Evolutionary conservation across 2,797 vertebrate species (phyloP), one percentile per base, ranked within the genome.

Genomic region (Simalia tracyae): DNA sequence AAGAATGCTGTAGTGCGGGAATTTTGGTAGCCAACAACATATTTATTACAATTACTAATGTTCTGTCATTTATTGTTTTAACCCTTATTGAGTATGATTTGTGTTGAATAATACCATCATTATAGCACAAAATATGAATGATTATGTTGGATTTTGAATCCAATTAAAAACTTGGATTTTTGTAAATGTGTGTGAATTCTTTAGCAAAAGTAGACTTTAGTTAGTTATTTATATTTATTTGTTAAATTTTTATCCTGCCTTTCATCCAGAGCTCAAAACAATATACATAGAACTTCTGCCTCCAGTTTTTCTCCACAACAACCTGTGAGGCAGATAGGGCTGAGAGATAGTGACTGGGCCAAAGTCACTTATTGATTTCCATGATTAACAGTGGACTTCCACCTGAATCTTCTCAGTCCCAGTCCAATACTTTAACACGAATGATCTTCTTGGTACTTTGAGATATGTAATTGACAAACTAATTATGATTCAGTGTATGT

Each of bases 11-110:
- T 86, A 68, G 3, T 76, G n/a, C 59, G 66, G 86, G 81, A 87
- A 86, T 92, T 93, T 36, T 31, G 36, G 85, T 56, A 54, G 22
- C 86, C n/a, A 92, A 4, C 2, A 8, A 17, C 89, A 10, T 90
- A 93, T 95, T 93, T 94, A 56, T 46, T 8, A 68, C 0, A 3
- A 5, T 68, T 2, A 87, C 5, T n/a, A 19, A 94, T 93, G 54
- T 28, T 92, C 19, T 46, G 94, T 81, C 9, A 42, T 85, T 94
- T 42, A 63, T 57, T 61, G 88, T 81, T 81, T 92, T 92, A 87
- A 87, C 89, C 50, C 59, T 90, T 26, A 81, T 60, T 89, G 14
- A 54, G 11, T 50, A 86, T 68, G 84, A 22, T 84, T 36, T 90
- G 0, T 59, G 42, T 24, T 90, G 0, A n/a, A 86, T 86, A 31